Evolutionary conservation across 2,113 vertebrate genomes (phyloP).

Genomic region (Crotalus viridis): DNA sequence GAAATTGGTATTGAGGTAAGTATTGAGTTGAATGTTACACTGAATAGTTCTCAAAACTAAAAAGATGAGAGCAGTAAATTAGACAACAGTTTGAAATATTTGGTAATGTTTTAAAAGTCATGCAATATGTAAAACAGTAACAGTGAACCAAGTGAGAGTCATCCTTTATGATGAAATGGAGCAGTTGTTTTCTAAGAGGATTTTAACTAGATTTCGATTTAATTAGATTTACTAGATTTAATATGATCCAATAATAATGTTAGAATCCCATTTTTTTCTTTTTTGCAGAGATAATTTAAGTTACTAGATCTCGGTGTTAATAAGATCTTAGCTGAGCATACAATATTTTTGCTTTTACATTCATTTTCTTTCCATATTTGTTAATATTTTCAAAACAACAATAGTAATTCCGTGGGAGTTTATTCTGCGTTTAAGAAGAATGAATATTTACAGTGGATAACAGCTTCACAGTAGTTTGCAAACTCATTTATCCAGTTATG

Average conservation of each 20-base stretch:
- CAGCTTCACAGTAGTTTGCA: not conserved
- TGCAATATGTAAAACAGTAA: not conserved
- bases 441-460: not conserved
- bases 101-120: not conserved
- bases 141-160: not conserved
- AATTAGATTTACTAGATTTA: not conserved
- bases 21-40: not conserved
- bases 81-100: not conserved
- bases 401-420: not conserved
- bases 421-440: not conserved
- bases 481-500: not conserved
- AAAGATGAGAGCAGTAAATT: not conserved
- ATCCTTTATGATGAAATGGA: not conserved
- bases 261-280: not conserved
- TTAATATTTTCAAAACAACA: not conserved
- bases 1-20: slow-evolving; percentile 95
- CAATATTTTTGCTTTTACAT: not conserved
- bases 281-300: not conserved
- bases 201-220: not conserved
- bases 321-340: not conserved
- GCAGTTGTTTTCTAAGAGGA: not conserved
- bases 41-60: not conserved
- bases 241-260: not conserved
- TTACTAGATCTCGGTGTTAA: not conserved
- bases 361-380: not conserved